phyloP scores from a whole-genome alignment of 2,113 vertebrate species.

The Cavia porcellus region DNA sequence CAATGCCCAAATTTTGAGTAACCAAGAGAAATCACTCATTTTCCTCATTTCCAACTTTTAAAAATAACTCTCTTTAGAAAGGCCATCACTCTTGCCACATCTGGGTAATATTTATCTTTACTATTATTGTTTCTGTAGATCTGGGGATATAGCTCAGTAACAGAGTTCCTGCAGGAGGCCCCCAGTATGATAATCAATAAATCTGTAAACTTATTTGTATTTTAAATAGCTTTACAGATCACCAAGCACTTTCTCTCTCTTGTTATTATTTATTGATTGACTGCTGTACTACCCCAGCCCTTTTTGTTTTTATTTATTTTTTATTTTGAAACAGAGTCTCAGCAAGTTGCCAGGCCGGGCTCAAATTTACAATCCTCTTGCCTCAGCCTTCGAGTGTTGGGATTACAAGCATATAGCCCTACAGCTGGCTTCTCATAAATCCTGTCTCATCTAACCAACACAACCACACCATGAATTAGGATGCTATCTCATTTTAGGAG shows the following conservation, averaged over 20 bases:
- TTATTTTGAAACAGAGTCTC: not conserved
- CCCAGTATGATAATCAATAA: not conserved
- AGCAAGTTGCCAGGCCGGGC: not conserved
- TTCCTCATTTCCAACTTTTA: not conserved
- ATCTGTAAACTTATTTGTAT: not conserved
- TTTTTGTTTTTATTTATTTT: not conserved
- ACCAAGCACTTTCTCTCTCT: not conserved
- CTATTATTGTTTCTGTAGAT: not conserved
- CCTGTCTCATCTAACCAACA: not conserved
- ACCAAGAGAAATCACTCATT: not conserved
- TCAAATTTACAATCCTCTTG: not conserved
- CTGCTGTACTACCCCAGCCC: not conserved
- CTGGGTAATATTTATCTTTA: not conserved
- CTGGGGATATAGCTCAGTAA: not conserved
- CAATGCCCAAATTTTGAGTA: not conserved
- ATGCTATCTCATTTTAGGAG: slow-evolving; percentile 25
- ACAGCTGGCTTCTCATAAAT: not conserved
- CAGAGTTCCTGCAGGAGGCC: not conserved
- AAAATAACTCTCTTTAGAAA: slow-evolving; percentile 12
- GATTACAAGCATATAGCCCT: not conserved
- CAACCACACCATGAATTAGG: not conserved
- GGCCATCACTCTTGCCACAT: not conserved
- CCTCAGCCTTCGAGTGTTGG: not conserved
- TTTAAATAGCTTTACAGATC: not conserved
- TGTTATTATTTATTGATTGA: not conserved